phyloP scores from a whole-genome alignment of 2,113 vertebrate species.

The Hiodon tergisus region DNA sequence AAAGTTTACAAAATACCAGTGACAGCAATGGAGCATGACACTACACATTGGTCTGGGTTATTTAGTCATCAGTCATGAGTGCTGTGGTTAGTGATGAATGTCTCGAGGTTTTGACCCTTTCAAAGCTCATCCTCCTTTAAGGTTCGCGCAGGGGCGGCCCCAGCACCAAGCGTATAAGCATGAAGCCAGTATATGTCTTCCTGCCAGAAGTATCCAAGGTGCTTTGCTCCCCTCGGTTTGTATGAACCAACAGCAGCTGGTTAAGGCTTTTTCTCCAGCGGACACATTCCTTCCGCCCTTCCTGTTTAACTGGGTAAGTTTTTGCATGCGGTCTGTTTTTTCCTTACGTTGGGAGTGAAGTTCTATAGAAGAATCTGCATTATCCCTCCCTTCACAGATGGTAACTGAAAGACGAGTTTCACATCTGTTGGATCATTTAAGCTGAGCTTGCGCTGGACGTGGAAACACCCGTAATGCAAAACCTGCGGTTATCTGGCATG shows the following conservation, averaged over 20 bases:
- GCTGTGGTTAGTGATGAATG: too few species aligned
- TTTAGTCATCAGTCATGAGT: too few species aligned
- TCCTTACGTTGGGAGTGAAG: neutral
- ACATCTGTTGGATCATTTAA: slow-evolving; percentile 36
- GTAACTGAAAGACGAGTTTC: slow-evolving; percentile 26
- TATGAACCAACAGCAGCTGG: neutral
- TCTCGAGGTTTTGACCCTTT: too few species aligned
- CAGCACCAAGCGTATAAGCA: neutral
- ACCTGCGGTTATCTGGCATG: too few species aligned
- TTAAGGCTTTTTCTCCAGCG: neutral
- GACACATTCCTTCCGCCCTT: neutral
- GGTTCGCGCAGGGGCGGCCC: neutral
- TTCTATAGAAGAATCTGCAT: slow-evolving; percentile 9
- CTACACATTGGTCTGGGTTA: too few species aligned
- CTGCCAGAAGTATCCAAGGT: neutral
- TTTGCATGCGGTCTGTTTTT: neutral
- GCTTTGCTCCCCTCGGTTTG: neutral
- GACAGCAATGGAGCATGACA: too few species aligned
- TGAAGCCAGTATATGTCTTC: neutral
- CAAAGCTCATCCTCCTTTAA: too few species aligned
- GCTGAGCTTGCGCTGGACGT: slow-evolving; percentile 18
- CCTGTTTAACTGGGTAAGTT: neutral
- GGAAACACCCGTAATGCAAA: neutral
- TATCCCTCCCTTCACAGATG: slow-evolving; percentile 37
- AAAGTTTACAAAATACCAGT: too few species aligned